Percentiles rank a stretch among this genome's conserved stretches.
These are phyloP conservation scores for Eristalinus sepulchralis DNA, from an alignment of 2,888 invertebrate species.

Conservation along the genomic window DNA sequence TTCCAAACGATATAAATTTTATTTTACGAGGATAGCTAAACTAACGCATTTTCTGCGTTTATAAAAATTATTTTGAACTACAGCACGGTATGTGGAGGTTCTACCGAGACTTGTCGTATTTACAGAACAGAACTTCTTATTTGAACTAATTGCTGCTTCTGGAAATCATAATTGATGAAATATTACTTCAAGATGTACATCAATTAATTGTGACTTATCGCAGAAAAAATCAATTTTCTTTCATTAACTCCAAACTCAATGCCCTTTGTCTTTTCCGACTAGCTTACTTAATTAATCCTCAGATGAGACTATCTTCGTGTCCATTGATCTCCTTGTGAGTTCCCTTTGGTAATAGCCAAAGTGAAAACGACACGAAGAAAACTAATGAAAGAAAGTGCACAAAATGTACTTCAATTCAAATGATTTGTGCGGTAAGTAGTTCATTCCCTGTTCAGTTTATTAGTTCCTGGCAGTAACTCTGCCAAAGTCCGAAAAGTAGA, in stretches of 20 bases:
- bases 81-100: too few relatives aligned
- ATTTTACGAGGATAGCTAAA: too few relatives aligned
- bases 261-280: not conserved
- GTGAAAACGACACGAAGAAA: not conserved
- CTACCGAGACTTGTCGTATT: too few relatives aligned
- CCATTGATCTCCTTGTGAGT: not conserved
- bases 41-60: too few relatives aligned
- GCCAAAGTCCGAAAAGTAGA: not conserved
- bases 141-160: too few relatives aligned
- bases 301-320: not conserved
- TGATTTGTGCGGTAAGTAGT: not conserved
- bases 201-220: too few relatives aligned
- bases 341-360: not conserved
- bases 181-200: too few relatives aligned
- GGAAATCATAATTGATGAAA: too few relatives aligned
- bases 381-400: not conserved
- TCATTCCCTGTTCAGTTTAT: not conserved
- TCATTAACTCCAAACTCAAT: not conserved
- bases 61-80: too few relatives aligned
- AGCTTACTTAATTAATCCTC: not conserved
- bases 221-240: not conserved
- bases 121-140: too few relatives aligned
- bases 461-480: not conserved
- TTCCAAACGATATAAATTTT: too few relatives aligned
- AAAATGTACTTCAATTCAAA: not conserved